Base-by-base conservation (phyloP, 2,888 invertebrate species). In the Luffia ferchaultella region DNA sequence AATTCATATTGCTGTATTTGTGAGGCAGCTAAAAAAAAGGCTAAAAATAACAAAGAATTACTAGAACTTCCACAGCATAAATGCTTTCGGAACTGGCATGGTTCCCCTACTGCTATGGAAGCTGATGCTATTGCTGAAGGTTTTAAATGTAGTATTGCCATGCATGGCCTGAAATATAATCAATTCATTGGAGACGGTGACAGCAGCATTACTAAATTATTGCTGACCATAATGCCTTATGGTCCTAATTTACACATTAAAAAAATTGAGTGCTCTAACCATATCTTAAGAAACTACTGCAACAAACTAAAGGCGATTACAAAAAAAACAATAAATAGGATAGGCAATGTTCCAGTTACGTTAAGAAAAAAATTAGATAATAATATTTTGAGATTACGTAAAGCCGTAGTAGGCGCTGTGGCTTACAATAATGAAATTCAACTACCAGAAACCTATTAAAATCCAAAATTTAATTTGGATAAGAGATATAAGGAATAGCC, bases 81-180 rank as follows among this genome's bases (percentile, higher is more conserved):
- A 16, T 47, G 50, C 40, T 50, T 50, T 50, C 46, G 47, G 18
- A 50, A 50, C 18, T 50, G 50, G 50, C 43, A 42, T n/a, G 43
- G 42, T 17, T 47, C 42, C 41, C 30, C 50, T 12, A 50, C 50
- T n/a, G 20, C 52, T 17, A 48, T 52, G 50, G 53, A 53, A 53
- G 53, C 20, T 30, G 48, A 50, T 48, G 30, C 30, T 7, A 48
- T 53, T 12, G 48, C 20, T 7, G 45, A 48, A 48, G 51, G 48
- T 45, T 45, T 45, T n/a, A 16, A 40, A 15, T 9, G 40, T 7
- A 45, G 46, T 30, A 16, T 46, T 18, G 50, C 20, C n/a, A 46
- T 46, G 50, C 50, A 46, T 46, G 43, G 42, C 16, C 12, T 46
- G 1, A 50, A 50, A 50, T 50, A 46, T 42, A 41, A 18, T 42